These are phyloP conservation scores for Geococcyx californianus DNA, from an alignment of 2,113 vertebrate genomes.

Conservation along the genomic window DNA sequence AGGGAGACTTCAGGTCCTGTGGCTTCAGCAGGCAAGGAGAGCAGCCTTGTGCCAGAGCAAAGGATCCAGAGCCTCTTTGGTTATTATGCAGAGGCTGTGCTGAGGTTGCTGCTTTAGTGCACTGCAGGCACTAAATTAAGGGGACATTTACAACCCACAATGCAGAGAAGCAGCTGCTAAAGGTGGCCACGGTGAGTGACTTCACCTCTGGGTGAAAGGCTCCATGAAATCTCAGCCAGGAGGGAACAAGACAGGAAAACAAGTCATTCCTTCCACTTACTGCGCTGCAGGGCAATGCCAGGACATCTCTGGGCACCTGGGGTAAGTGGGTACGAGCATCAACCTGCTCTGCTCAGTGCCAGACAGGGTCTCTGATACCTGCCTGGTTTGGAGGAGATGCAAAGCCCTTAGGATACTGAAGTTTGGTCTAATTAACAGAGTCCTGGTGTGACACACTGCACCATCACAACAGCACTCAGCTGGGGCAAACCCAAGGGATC, in stretches of 20 bases:
- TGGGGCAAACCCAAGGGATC: neutral
- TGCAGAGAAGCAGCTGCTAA: conserved; percentile 57
- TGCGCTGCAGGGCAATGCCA: neutral
- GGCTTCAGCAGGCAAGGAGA: neutral
- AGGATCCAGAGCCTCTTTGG: neutral
- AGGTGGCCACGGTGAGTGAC: neutral
- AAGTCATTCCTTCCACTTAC: neutral
- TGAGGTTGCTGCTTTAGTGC: conserved; percentile 60
- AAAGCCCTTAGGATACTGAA: neutral
- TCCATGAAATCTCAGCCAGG: neutral
- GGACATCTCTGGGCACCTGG: neutral
- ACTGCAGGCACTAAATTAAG: conserved; percentile 66
- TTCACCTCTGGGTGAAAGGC: conserved; percentile 15
- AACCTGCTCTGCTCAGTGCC: neutral
- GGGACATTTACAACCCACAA: conserved; percentile 51
- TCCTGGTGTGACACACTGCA: neutral
- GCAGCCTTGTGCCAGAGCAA: neutral
- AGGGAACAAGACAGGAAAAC: neutral
- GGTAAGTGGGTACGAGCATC: neutral
- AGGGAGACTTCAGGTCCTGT: neutral
- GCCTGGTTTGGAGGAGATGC: neutral
- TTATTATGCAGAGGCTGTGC: conserved; percentile 45
- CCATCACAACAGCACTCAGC: neutral
- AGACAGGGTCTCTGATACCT: neutral
- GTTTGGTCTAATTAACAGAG: neutral